Conservation (phyloP, 1,140 invertebrate genomes). For the Lucilia cuprina region DNA sequence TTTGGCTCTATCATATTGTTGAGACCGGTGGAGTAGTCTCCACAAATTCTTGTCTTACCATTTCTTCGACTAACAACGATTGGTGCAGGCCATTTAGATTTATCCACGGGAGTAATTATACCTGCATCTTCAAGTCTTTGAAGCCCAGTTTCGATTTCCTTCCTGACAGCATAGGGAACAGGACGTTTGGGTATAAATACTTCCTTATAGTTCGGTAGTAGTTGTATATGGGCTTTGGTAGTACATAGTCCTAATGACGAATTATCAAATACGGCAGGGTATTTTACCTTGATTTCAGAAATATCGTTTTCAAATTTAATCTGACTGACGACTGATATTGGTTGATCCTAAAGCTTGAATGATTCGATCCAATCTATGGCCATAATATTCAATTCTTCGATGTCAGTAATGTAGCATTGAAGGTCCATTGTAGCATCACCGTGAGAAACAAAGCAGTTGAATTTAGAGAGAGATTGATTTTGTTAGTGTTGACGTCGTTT, state of each 20-base stretch:
- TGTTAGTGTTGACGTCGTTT: too few relatives aligned
- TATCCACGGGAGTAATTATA: neutral
- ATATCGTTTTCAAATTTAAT: neutral
- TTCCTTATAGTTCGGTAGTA: neutral
- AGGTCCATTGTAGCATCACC: neutral
- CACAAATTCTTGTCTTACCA: conserved; percentile 16
- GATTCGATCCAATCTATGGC: neutral
- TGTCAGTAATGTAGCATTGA: neutral
- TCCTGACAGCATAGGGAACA: neutral
- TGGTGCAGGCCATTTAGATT: neutral
- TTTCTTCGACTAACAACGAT: neutral
- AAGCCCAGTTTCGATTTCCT: neutral
- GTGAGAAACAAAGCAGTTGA: neutral
- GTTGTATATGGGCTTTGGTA: neutral
- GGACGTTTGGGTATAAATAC: neutral
- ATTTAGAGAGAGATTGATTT: too few relatives aligned
- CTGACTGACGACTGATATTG: neutral
- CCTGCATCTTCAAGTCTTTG: neutral
- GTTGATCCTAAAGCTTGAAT: neutral
- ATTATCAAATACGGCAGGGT: neutral
- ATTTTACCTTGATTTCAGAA: neutral
- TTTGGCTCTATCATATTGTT: too few relatives aligned
- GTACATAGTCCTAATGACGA: neutral
- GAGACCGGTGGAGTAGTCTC: neutral
- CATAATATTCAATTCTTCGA: neutral